These are phyloP conservation scores for Erpobdella octoculata DNA, from an alignment of 2,888 invertebrate genomes.

Conservation along the genomic window DNA sequence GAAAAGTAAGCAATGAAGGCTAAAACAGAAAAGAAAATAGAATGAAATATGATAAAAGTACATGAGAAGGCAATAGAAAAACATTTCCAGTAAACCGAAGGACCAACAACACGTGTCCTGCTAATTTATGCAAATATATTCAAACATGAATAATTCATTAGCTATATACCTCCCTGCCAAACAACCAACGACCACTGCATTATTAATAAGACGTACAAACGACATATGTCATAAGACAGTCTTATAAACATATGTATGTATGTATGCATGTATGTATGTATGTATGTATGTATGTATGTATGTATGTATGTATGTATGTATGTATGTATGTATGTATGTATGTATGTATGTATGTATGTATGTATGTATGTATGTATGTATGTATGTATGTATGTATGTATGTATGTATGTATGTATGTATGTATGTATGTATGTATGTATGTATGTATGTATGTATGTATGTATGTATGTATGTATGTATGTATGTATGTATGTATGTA, in stretches of 20 bases:
- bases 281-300: neutral
- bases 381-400: constrained; percentile 1
- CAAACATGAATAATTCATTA: constrained; percentile 4
- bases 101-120: constrained; percentile 7
- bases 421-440: constrained; percentile 1
- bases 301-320: constrained; percentile 1
- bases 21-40: neutral
- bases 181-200: neutral
- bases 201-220: neutral
- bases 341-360: neutral
- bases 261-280: constrained; percentile 1
- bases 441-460: constrained; percentile 1
- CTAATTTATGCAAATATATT: constrained; percentile 8
- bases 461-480: constrained; percentile 1
- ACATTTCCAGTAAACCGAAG: neutral
- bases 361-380: constrained; percentile 1
- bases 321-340: neutral
- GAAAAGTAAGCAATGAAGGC: neutral
- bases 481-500: neutral
- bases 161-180: constrained; percentile 1
- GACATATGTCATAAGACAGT: constrained; percentile 3
- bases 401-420: constrained; percentile 1
- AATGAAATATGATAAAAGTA: neutral
- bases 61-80: neutral
- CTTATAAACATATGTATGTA: no score